Conservation (phyloP, 2,113 vertebrate genomes). For the Montifringilla adamsi region DNA sequence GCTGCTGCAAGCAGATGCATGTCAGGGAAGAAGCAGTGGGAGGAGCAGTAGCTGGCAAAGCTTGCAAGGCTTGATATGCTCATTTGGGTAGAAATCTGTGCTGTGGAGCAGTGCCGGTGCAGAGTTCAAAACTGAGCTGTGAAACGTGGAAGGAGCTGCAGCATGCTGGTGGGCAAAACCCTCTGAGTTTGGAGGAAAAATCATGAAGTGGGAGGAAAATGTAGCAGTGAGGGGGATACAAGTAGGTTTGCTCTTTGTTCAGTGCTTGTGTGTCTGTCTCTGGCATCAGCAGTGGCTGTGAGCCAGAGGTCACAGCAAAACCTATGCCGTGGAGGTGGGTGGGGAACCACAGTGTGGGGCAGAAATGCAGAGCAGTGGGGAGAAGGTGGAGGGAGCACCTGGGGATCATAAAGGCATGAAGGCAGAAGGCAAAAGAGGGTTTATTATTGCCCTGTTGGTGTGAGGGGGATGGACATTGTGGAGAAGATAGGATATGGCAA, state of each 20-base stretch:
- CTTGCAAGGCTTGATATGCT: neutral
- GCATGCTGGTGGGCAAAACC: neutral
- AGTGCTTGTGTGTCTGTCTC: neutral
- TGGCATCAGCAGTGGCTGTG: neutral
- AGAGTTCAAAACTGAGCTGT: neutral
- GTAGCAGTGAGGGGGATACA: neutral
- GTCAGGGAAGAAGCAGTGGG: neutral
- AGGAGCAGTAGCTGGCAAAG: neutral
- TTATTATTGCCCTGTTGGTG: neutral
- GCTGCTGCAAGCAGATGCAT: neutral
- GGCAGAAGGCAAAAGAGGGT: neutral
- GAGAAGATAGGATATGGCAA: neutral
- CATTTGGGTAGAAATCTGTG: neutral
- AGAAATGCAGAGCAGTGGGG: neutral
- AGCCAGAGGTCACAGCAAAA: neutral
- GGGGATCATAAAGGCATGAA: neutral
- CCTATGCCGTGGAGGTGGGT: neutral
- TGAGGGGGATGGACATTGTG: neutral
- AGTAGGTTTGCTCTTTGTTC: neutral
- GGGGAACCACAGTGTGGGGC: rapidly evolving
- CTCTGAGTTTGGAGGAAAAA: neutral
- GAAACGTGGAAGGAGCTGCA: neutral
- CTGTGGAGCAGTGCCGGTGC: neutral
- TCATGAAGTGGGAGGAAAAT: neutral
- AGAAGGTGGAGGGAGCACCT: neutral